phyloP scores from a whole-genome alignment of 2,797 vertebrate genomes.

The Eptatretus atami region DNA sequence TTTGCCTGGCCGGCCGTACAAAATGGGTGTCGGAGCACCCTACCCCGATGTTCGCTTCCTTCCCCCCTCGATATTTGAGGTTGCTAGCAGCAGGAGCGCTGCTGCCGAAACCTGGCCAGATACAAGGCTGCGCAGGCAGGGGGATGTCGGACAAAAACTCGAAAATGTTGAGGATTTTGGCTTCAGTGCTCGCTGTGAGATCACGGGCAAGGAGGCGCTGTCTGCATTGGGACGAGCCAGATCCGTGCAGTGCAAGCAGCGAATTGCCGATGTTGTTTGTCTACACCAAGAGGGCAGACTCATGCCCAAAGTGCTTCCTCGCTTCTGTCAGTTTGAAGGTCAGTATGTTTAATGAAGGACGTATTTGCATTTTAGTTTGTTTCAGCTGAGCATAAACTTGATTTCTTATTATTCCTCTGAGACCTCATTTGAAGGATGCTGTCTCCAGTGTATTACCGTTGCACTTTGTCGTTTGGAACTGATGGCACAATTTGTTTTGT shows the following conservation, averaged over 20 bases:
- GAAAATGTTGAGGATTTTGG: conserved; percentile 18
- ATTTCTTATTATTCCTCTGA: no score
- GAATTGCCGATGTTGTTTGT: conserved; percentile 60
- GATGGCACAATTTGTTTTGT: no score
- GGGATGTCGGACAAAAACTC: conserved; percentile 15
- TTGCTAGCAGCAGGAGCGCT: conserved; percentile 1
- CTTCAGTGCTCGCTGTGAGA: conserved; percentile 47
- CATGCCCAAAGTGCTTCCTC: conserved; percentile 66
- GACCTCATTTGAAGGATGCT: no score
- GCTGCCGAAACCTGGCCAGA: conserved; percentile 15
- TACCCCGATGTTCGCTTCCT: conserved; percentile 28
- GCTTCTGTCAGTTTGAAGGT: conserved; percentile 70
- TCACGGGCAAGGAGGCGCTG: conserved; percentile 69
- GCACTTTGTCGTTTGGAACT: no score
- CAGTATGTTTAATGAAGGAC: conserved; percentile 12
- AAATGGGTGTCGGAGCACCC: conserved; percentile 19
- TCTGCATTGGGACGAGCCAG: conserved; percentile 58
- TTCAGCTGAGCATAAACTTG: no score
- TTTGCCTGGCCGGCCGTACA: conserved; percentile 31
- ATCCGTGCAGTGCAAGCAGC: conserved; percentile 48
- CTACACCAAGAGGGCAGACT: conserved; percentile 49
- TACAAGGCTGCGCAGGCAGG: conserved; percentile 16
- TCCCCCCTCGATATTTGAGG: conserved; percentile 10
- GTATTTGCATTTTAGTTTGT: no score
- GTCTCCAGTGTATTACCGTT: no score